Evolutionary conservation across 2,888 invertebrate genomes (phyloP), one percentile per base, ranked within the genome.

Genomic region (Orthonychiurus folsomi): DNA sequence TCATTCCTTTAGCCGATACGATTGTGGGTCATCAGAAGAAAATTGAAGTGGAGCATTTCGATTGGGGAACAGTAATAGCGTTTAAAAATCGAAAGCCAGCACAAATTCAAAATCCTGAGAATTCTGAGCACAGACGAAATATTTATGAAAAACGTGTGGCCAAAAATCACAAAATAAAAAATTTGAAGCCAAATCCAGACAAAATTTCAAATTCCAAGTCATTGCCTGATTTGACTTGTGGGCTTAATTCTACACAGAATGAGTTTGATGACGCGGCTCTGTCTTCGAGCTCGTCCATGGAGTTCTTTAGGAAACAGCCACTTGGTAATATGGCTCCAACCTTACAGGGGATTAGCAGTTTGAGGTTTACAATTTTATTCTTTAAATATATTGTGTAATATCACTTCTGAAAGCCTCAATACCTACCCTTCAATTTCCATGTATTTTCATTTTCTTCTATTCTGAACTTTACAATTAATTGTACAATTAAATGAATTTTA

Each of bases 31-130:
- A 15, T 37, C 37, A 37, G 15, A 37, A 37, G n/a, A n/a, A n/a
- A n/a, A 37, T 37, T 9, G 15, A 37, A 9, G 5, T 37, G 37
- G 57, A 57, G 47, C 57, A 57, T 57, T 57, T 57, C 47, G 5
- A 2, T 3, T 18, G 57, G 28, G 57, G 57, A 5, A 28, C 57
- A 12, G 47, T 57, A 12, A 47, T 57, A 23, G 23, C 56, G 1
- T 3, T 28, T 28, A 2, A n/a, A 9, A 28, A 28, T 24, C 12
- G 28, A 56, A 56, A 56, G 21, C 37, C 56, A 21, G 37, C 15
- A 37, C 37, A 15, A 37, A 37, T 15, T n/a, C n/a, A n/a, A n/a
- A n/a, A n/a, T n/a, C n/a, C n/a, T n/a, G n/a, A n/a, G n/a, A n/a
- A n/a, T n/a, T n/a, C n/a, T n/a, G n/a, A n/a, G n/a, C n/a, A 37